These are phyloP conservation scores for Cotesia typhae DNA, from an alignment of 1,140 invertebrate genomes.

Conservation along the genomic window DNA sequence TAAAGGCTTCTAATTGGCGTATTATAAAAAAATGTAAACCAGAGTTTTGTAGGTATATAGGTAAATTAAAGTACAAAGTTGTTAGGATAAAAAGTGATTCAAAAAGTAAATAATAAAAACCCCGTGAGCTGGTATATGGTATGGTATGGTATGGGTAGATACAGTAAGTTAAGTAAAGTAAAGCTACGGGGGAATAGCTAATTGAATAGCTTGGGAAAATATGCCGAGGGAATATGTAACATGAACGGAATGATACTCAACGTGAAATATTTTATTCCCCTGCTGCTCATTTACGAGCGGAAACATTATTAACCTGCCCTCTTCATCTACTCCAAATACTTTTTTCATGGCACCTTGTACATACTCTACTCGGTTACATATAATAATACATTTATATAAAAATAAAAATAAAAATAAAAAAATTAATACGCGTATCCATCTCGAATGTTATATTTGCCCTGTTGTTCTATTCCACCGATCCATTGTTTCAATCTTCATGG, in stretches of 20 bases:
- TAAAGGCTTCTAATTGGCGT: neutral
- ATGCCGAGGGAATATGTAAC: neutral
- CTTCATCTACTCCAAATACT: constrained; percentile 24
- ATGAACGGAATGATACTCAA: neutral
- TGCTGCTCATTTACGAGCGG: constrained; percentile 55
- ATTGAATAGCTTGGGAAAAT: constrained; percentile 16
- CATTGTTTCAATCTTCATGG: constrained; percentile 58
- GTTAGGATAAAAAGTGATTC: neutral
- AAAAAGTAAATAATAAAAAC: constrained; percentile 1
- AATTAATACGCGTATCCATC: neutral
- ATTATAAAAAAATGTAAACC: neutral
- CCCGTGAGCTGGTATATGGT: no score
- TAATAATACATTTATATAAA: no score
- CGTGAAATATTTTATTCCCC: constrained; percentile 19
- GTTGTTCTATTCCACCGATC: constrained; percentile 41
- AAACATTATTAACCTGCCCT: constrained; percentile 60
- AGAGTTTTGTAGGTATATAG: constrained; percentile 9
- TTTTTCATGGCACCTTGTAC: constrained; percentile 34
- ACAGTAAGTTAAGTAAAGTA: no score
- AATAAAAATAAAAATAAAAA: neutral
- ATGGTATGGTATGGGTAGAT: no score
- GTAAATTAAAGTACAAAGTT: neutral
- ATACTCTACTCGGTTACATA: no score
- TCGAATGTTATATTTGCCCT: constrained; percentile 13
- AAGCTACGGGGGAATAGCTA: neutral